Conservation (phyloP, 53 echinoderm and acorn worm species). For the Luidia sarsii region DNA sequence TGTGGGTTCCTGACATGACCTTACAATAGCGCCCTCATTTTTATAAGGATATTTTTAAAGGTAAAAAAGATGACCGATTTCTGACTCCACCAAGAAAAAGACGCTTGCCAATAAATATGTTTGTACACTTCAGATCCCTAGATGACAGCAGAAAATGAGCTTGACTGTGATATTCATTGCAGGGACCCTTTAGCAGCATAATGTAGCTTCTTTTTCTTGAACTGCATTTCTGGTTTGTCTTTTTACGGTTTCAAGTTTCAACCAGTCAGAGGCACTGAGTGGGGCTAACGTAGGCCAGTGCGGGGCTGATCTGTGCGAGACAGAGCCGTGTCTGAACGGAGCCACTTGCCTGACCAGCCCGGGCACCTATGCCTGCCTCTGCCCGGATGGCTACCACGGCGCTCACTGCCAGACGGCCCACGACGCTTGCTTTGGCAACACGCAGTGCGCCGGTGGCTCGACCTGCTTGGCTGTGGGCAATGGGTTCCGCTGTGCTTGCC, state of each 20-base stretch:
- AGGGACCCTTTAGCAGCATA: too few species aligned
- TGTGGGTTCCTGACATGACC: too few species aligned
- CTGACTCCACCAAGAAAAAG: too few species aligned
- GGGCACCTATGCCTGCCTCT: conserved; percentile 75
- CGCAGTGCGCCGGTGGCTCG: conserved; percentile 66
- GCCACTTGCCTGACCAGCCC: conserved; percentile 62
- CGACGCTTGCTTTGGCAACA: conserved; percentile 61
- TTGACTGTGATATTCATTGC: too few species aligned
- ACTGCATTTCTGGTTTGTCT: neutral
- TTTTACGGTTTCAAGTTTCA: conserved; percentile 53
- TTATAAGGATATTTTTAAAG: too few species aligned
- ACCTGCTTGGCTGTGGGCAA: conserved; percentile 56
- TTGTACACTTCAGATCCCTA: too few species aligned
- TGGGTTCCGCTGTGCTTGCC: conserved; percentile 72
- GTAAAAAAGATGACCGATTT: too few species aligned
- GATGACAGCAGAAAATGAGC: too few species aligned
- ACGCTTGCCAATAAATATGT: too few species aligned
- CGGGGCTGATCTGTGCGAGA: conserved; percentile 67
- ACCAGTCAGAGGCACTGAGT: conserved; percentile 58
- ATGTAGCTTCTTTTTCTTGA: neutral
- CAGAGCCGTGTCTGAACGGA: conserved; percentile 74
- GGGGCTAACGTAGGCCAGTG: conserved; percentile 74
- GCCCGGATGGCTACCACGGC: conserved; percentile 71
- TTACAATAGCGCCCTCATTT: too few species aligned
- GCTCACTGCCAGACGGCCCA: conserved; percentile 57